Evolutionary conservation across 2,113 vertebrate species (phyloP).

Genomic region (Aphyosemion australe): DNA sequence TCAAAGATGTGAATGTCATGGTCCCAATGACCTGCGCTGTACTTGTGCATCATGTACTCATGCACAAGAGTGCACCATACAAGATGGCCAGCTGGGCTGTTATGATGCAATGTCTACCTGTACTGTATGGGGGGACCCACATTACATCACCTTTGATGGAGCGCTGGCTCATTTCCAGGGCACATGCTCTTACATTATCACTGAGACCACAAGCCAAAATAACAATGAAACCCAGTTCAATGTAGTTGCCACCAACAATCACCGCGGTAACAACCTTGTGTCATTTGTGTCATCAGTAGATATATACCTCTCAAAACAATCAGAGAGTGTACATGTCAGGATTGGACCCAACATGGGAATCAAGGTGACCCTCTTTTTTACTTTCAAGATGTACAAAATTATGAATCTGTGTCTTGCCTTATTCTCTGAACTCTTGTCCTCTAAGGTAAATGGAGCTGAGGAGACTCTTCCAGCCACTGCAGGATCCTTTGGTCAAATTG

Average conservation of each 20-base stretch:
- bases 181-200: conserved; percentile 77
- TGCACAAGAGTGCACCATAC: conserved; percentile 62
- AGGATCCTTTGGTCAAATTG: conserved; percentile 41
- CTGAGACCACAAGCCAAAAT: conserved; percentile 38
- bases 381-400: background rate
- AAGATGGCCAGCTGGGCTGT: conserved; percentile 57
- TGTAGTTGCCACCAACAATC: conserved; percentile 66
- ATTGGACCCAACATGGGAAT: conserved; percentile 61
- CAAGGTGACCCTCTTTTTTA: conserved; percentile 56
- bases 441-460: conserved; percentile 61
- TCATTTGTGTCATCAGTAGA: conserved; percentile 75
- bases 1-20: conserved; percentile 59
- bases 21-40: conserved; percentile 56
- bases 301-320: conserved; percentile 53
- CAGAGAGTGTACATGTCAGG: conserved; percentile 35
- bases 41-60: conserved; percentile 34
- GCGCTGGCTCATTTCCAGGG: conserved; percentile 79
- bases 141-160: conserved; percentile 82
- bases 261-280: conserved; percentile 59
- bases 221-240: conserved; percentile 50
- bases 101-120: conserved; percentile 65
- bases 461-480: conserved; percentile 37
- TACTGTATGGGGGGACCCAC: conserved; percentile 76
- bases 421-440: conserved; percentile 7
- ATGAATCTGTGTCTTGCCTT: background rate